Evolutionary conservation across 2,797 vertebrate genomes (phyloP).

Genomic region (Liasis olivaceus): DNA sequence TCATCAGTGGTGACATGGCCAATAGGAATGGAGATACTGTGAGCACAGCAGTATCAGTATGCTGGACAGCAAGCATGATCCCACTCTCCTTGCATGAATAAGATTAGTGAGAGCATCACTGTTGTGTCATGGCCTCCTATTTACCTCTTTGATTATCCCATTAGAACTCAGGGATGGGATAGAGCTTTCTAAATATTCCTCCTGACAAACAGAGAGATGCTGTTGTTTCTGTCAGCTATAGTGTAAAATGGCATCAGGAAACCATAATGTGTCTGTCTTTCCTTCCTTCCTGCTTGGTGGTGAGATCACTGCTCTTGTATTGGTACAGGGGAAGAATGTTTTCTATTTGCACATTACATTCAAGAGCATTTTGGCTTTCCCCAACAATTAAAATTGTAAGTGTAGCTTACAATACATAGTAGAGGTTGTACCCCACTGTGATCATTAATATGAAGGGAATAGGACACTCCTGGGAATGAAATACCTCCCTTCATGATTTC

Average conservation of each 20-base stretch:
- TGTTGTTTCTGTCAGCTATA: background rate
- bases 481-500: background rate
- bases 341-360: background rate
- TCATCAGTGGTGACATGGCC: background rate
- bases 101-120: background rate
- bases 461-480: background rate
- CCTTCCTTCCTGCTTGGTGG: background rate
- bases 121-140: background rate
- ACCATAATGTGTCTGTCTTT: background rate
- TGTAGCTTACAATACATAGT: background rate
- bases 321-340: background rate
- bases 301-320: background rate
- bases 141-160: background rate
- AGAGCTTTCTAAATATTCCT: background rate
- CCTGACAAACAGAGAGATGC: background rate
- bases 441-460: background rate
- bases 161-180: background rate
- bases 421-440: background rate
- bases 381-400: background rate
- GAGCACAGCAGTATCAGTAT: background rate
- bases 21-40: background rate
- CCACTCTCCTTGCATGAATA: background rate
- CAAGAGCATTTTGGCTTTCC: background rate
- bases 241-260: background rate
- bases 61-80: background rate